A percentile compares a stretch with the other conserved stretches of the same genome.
Conservation (phyloP, 2,797 vertebrate genomes). For the Neosalanx taihuensis region DNA sequence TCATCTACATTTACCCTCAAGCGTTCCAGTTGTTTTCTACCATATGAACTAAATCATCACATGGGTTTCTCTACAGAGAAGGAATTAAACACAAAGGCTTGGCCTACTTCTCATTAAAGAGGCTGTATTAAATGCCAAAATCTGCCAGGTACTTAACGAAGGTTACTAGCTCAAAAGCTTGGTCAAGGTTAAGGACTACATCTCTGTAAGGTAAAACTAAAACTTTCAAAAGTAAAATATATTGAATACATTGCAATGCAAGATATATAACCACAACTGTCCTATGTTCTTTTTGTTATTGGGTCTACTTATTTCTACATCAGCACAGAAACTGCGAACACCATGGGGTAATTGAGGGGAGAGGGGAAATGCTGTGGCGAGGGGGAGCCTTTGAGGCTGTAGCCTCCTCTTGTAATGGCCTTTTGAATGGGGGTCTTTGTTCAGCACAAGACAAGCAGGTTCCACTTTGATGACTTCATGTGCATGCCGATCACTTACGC, state of each 20-base stretch:
- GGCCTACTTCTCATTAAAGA: conserved; percentile 23
- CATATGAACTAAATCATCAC: conserved; percentile 10
- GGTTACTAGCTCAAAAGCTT: no score
- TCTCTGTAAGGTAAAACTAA: no score
- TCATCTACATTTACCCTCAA: conserved; percentile 2
- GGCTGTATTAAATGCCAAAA: not conserved
- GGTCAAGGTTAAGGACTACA: no score
- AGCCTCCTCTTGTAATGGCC: conserved; percentile 65
- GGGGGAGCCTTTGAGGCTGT: conserved; percentile 66
- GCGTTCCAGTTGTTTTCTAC: conserved; percentile 24
- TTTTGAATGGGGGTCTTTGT: conserved; percentile 70
- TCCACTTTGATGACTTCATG: conserved; percentile 73
- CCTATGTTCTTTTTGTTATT: not conserved
- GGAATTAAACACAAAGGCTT: not conserved
- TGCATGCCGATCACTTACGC: conserved; percentile 66
- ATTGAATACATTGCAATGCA: not conserved
- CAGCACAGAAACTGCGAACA: conserved; percentile 46
- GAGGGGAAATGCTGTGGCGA: conserved; percentile 66
- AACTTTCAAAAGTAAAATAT: not conserved
- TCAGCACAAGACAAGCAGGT: conserved; percentile 65
- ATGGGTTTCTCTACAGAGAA: conserved; percentile 10
- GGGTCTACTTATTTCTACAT: conserved; percentile 25
- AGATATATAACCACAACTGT: not conserved
- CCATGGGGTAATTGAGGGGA: conserved; percentile 66
- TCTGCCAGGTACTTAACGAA: no score